phyloP scores from a whole-genome alignment of 2,797 vertebrate species.

The Monodelphis domestica region DNA sequence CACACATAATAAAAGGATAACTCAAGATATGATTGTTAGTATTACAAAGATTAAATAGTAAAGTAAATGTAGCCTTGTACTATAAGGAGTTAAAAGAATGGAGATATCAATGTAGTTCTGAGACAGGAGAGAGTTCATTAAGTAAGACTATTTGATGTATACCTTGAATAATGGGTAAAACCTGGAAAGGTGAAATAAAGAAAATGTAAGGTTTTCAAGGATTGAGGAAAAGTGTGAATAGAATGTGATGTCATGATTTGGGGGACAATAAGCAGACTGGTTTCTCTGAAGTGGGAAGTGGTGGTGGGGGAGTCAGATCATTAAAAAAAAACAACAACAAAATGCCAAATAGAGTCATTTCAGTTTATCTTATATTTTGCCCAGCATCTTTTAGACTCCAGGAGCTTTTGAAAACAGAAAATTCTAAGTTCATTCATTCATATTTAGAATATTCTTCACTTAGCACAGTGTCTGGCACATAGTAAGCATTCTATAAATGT shows the following conservation, averaged over 20 bases:
- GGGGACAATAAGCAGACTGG: not conserved
- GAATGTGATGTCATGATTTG: not conserved
- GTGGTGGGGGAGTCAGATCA: not conserved
- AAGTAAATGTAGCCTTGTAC: not conserved
- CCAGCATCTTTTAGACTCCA: not conserved
- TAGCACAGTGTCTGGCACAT: not conserved
- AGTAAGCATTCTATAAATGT: constrained; percentile 48
- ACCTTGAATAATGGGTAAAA: not conserved
- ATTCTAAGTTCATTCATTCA: not conserved
- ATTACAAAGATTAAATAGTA: not conserved
- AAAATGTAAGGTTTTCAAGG: not conserved
- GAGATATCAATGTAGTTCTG: not conserved
- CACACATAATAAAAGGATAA: not conserved
- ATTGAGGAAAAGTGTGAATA: not conserved
- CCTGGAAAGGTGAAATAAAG: not conserved
- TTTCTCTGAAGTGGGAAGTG: not conserved
- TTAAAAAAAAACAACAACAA: too few species aligned
- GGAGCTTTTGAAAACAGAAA: not conserved
- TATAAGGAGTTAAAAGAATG: not conserved
- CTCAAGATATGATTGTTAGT: not conserved
- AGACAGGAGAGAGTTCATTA: not conserved
- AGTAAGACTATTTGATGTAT: not conserved
- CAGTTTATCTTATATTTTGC: not conserved
- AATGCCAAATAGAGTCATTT: not conserved
- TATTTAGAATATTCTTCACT: not conserved